A percentile compares a stretch with the other conserved stretches of the same genome.
Conservation (phyloP, 1,140 invertebrate genomes). For the Drosophila triauraria region DNA sequence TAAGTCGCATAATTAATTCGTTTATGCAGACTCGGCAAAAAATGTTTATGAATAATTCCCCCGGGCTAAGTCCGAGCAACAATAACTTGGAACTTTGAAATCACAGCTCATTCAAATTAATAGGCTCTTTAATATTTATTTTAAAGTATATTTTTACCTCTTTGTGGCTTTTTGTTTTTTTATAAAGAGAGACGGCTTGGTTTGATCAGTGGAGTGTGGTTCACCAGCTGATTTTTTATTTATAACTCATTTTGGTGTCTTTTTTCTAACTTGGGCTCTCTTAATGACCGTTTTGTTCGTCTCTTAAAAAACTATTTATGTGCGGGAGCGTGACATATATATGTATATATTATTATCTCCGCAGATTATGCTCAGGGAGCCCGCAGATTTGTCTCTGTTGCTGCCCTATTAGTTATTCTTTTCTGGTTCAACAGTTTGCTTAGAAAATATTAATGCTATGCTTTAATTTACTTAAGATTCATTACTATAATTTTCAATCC, state of each 20-base stretch:
- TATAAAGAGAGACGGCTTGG: background rate
- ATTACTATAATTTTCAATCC: no score
- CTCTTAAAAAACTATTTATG: conserved; percentile 20
- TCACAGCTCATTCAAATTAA: conserved; percentile 51
- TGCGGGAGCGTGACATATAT: background rate
- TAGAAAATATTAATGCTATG: background rate
- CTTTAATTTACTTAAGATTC: background rate
- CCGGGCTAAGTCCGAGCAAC: conserved; percentile 17
- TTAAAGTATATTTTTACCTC: conserved; percentile 7
- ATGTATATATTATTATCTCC: background rate
- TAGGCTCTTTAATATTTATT: conserved; percentile 39
- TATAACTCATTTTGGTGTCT: conserved; percentile 20
- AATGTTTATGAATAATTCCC: conserved; percentile 31
- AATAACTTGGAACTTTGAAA: conserved; percentile 16
- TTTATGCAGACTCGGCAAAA: conserved; percentile 29
- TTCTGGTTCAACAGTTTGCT: background rate
- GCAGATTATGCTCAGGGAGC: conserved; percentile 3
- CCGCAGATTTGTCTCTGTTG: conserved; percentile 8
- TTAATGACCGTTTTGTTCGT: conserved; percentile 5
- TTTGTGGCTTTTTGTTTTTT: conserved; percentile 26
- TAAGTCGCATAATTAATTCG: conserved; percentile 54
- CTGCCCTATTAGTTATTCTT: conserved; percentile 1
- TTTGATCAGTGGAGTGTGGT: conserved; percentile 6
- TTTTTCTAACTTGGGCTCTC: conserved; percentile 17
- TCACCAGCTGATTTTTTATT: conserved; percentile 63